A percentile compares a stretch with the other conserved stretches of the same genome.
phyloP scores from a whole-genome alignment of 2,113 vertebrate species.

The Brachyhypopomus gauderio region DNA sequence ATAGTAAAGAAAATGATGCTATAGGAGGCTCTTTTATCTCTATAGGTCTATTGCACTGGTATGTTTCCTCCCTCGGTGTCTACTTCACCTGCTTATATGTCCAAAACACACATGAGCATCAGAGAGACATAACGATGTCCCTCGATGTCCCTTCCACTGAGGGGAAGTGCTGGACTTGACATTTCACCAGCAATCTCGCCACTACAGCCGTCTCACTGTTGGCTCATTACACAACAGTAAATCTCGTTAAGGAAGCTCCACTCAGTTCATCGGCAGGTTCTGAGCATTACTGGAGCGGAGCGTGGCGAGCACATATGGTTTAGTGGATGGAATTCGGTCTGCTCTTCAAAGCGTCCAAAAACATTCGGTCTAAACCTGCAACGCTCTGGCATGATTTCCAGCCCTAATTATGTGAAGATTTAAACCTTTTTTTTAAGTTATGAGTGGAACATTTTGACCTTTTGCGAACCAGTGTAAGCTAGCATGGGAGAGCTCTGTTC shows the following conservation, averaged over 20 bases:
- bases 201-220: slow-evolving; percentile 13
- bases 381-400: neutral
- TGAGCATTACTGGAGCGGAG: neutral
- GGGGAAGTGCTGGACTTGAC: slow-evolving; percentile 7
- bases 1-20: too few relatives aligned
- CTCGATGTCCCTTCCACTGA: slow-evolving; percentile 24
- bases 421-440: too few relatives aligned
- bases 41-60: too few relatives aligned
- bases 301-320: neutral
- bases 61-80: too few relatives aligned
- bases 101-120: too few relatives aligned
- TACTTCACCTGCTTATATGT: too few relatives aligned
- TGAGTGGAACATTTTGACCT: too few relatives aligned
- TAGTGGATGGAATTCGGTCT: slow-evolving; percentile 2
- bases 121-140: slow-evolving; percentile 4
- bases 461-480: too few relatives aligned
- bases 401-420: neutral
- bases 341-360: neutral
- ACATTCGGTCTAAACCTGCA: neutral
- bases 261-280: neutral
- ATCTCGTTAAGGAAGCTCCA: neutral
- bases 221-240: slow-evolving; percentile 17
- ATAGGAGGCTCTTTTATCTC: too few relatives aligned
- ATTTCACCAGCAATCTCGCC: slow-evolving; percentile 23
- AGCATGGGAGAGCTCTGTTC: slow-evolving; percentile 18